Evolutionary conservation across 2,797 vertebrate genomes (phyloP).

Genomic region (Eutrigla gurnardus): DNA sequence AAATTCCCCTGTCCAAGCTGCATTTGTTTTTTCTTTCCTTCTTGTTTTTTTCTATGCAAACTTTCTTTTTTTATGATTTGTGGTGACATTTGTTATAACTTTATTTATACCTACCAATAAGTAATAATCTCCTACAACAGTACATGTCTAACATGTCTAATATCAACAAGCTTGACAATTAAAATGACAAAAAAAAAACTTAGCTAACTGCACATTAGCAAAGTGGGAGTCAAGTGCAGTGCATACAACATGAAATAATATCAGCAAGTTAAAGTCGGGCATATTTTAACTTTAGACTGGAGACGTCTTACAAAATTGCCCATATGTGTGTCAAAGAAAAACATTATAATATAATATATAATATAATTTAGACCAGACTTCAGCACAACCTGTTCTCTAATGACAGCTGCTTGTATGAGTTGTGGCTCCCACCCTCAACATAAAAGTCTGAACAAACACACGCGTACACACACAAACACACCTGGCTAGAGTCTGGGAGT

Average conservation of each 20-base stretch:
- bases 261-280: not conserved
- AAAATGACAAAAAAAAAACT: not conserved
- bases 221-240: not conserved
- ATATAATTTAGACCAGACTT: slow-evolving; percentile 26
- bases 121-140: not conserved
- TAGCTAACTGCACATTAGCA: not conserved
- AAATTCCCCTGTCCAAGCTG: not conserved
- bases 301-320: not conserved
- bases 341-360: not conserved
- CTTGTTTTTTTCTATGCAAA: not conserved
- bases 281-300: not conserved
- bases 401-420: slow-evolving; percentile 63
- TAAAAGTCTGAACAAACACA: slow-evolving; percentile 53
- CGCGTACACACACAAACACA: slow-evolving; percentile 49
- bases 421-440: slow-evolving; percentile 28
- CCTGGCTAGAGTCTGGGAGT: slow-evolving; percentile 65
- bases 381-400: slow-evolving; percentile 38
- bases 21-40: not conserved
- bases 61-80: not conserved
- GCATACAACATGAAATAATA: not conserved
- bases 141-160: not conserved
- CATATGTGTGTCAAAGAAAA: not conserved
- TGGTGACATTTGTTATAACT: not conserved
- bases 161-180: not conserved
- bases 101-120: not conserved